A percentile compares a stretch with the other conserved stretches of the same genome.
Conservation (phyloP, 1,140 invertebrate genomes). For the Lepidotrigona ventralis region DNA sequence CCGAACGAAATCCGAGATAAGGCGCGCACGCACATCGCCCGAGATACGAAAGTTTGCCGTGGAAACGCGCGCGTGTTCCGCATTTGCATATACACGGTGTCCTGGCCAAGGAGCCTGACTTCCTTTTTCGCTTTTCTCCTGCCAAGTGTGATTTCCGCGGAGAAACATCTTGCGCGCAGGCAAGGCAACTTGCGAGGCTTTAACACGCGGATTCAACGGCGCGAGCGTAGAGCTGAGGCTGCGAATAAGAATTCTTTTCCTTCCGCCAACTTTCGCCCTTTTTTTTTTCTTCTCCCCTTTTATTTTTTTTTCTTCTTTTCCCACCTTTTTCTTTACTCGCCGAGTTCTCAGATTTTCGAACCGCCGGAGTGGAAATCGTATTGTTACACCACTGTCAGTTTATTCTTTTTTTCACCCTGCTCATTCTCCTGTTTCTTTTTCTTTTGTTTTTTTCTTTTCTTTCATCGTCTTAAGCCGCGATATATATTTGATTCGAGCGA, state of each 20-base stretch:
- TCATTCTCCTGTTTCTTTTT: no score
- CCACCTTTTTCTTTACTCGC: no score
- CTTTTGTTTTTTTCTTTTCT: background rate
- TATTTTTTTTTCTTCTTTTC: background rate
- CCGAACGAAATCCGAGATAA: conserved; percentile 77
- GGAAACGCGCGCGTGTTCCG: conserved; percentile 18
- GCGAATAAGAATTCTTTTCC: background rate
- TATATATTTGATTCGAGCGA: background rate
- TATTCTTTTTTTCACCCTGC: background rate
- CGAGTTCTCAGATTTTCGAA: background rate
- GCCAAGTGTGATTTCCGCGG: background rate
- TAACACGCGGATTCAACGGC: background rate
- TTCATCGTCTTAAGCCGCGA: background rate
- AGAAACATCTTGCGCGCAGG: conserved; percentile 25
- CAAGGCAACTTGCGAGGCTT: conserved; percentile 14
- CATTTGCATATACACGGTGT: conserved; percentile 46
- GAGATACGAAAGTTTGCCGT: conserved; percentile 38
- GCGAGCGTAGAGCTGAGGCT: background rate
- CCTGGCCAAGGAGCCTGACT: background rate
- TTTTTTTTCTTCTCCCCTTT: background rate
- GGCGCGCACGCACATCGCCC: conserved; percentile 37
- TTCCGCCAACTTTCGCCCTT: background rate
- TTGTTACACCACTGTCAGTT: background rate
- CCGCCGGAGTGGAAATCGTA: background rate
- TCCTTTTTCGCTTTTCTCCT: background rate